A percentile compares a stretch with the other conserved stretches of the same genome.
Evolutionary conservation across 1,140 invertebrate genomes (phyloP).

Genomic region (Rhizoglyphus robini): DNA sequence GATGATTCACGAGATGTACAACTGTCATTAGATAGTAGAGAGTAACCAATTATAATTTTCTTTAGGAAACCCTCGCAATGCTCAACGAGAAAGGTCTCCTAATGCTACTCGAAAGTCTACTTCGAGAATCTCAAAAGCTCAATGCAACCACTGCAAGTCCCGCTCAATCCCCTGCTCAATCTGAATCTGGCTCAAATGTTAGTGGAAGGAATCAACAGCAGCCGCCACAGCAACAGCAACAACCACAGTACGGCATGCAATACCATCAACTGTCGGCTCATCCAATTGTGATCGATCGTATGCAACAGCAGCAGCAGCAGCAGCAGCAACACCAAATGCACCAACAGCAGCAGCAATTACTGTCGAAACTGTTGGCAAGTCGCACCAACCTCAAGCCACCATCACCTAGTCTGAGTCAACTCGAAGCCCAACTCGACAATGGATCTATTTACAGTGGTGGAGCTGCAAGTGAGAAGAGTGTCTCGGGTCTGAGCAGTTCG

Average conservation of each 20-base stretch:
- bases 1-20: no score
- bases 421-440: background rate
- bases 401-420: background rate
- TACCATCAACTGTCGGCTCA: background rate
- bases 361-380: background rate
- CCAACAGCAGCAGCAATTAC: background rate
- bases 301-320: background rate
- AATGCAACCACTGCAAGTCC: background rate
- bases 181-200: no score
- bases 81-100: background rate
- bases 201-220: no score
- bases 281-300: background rate
- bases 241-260: background rate
- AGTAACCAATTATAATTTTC: no score
- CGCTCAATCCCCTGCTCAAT: no score
- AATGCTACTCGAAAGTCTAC: background rate
- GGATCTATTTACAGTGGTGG: background rate
- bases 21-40: no score
- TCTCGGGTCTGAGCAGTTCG: background rate
- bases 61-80: no score
- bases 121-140: background rate
- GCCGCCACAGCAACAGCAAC: no score
- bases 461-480: background rate
- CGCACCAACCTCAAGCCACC: background rate
- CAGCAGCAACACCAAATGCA: background rate